Conservation (phyloP, 2,113 vertebrate species). For the Rhinoderma darwinii region DNA sequence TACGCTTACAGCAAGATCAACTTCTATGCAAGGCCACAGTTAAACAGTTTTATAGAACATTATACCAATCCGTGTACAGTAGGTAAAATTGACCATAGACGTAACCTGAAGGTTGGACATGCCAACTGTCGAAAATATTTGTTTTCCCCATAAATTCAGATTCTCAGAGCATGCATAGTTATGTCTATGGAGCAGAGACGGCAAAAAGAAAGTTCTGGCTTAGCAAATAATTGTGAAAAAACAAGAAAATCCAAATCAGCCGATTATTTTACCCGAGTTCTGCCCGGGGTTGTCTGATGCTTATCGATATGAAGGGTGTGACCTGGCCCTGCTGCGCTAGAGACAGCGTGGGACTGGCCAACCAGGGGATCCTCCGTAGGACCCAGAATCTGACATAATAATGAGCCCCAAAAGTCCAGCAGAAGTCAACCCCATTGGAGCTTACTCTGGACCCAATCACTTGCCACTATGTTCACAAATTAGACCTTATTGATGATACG, state of each 20-base stretch:
- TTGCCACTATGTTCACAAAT: neutral
- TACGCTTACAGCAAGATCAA: neutral
- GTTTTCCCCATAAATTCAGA: neutral
- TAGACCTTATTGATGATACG: neutral
- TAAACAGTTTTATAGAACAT: neutral
- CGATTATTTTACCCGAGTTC: neutral
- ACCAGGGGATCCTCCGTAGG: neutral
- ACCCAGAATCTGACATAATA: neutral
- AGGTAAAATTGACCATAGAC: neutral
- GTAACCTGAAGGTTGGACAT: neutral
- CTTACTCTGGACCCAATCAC: neutral
- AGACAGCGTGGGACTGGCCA: neutral
- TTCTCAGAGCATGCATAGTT: neutral
- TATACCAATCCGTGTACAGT: neutral
- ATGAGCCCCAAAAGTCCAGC: neutral
- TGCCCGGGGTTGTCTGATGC: too few relatives aligned
- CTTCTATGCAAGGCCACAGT: neutral
- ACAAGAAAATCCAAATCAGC: neutral
- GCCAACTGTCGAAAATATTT: neutral
- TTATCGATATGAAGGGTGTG: too few relatives aligned
- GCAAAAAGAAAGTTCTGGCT: neutral
- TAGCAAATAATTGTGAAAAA: too few relatives aligned
- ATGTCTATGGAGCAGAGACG: neutral
- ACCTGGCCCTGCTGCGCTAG: neutral
- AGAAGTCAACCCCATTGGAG: neutral